These are phyloP conservation scores for Machimus rusticus DNA, from an alignment of 2,888 invertebrate species.

Conservation along the genomic window DNA sequence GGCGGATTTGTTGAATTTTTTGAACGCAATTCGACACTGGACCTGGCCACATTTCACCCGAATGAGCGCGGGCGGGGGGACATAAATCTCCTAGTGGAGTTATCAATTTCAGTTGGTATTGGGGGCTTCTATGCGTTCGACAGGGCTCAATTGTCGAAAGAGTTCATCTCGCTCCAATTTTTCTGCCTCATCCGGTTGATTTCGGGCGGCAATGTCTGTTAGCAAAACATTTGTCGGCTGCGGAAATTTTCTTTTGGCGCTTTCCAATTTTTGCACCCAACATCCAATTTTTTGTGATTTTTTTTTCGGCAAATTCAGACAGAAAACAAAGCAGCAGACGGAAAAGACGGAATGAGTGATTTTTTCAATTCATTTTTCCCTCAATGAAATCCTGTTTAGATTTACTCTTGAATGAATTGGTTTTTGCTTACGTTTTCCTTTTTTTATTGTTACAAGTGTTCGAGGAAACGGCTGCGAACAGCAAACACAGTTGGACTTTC, in stretches of 20 bases:
- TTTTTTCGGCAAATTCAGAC: background rate
- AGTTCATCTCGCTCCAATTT: background rate
- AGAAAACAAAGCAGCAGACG: background rate
- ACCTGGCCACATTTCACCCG: background rate
- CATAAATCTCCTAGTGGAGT: background rate
- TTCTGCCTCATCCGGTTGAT: background rate
- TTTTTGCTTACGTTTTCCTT: background rate
- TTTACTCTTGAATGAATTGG: background rate
- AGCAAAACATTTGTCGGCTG: background rate
- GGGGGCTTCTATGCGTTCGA: background rate
- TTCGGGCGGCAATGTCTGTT: background rate
- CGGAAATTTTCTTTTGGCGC: background rate
- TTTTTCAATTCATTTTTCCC: background rate
- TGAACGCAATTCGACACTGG: background rate
- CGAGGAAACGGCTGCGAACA: background rate
- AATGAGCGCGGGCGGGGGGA: background rate
- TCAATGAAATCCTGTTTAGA: background rate
- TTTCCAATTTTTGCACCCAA: background rate
- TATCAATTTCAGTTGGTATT: background rate
- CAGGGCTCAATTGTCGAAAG: background rate
- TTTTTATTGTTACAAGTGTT: background rate
- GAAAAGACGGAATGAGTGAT: background rate
- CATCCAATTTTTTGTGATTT: background rate
- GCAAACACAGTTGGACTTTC: background rate
- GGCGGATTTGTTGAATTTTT: background rate